These are phyloP conservation scores for Xiphorhynchus elegans DNA, from an alignment of 2,113 vertebrate genomes.

Conservation along the genomic window DNA sequence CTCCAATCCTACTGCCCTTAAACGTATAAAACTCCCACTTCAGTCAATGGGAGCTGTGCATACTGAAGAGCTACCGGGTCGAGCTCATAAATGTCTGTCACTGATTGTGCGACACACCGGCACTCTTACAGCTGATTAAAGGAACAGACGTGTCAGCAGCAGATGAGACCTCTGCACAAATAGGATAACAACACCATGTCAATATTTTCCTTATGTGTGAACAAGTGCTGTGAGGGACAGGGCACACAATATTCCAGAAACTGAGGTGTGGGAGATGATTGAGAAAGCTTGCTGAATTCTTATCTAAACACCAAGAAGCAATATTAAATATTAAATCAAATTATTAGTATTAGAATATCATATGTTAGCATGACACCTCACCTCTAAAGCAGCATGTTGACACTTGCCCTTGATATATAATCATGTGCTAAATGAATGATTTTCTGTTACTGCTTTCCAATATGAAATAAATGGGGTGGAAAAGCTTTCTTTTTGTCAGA, in stretches of 20 bases:
- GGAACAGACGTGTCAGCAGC: not conserved
- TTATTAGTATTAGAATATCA: not conserved
- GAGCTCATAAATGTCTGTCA: not conserved
- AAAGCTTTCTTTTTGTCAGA: not conserved
- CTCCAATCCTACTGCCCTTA: not conserved
- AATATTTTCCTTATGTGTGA: not conserved
- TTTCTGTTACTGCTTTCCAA: not conserved
- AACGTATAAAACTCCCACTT: not conserved
- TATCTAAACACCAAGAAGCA: slow-evolving; percentile 13
- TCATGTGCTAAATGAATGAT: not conserved
- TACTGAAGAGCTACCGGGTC: not conserved
- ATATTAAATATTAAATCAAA: slow-evolving; percentile 44
- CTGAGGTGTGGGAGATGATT: not conserved
- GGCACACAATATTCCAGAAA: not conserved
- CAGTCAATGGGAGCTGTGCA: not conserved
- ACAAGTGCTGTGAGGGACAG: not conserved
- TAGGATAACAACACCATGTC: not conserved
- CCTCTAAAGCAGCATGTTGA: not conserved
- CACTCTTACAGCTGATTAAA: not conserved
- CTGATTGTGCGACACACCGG: not conserved
- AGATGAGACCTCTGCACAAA: slow-evolving; percentile 20
- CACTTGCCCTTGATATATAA: not conserved
- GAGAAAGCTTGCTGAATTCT: not conserved
- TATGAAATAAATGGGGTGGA: not conserved
- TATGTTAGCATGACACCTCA: not conserved